Percentiles rank a stretch among this genome's conserved stretches.
Evolutionary conservation across 2,888 invertebrate genomes (phyloP).

Genomic region (Ceramica pisi): DNA sequence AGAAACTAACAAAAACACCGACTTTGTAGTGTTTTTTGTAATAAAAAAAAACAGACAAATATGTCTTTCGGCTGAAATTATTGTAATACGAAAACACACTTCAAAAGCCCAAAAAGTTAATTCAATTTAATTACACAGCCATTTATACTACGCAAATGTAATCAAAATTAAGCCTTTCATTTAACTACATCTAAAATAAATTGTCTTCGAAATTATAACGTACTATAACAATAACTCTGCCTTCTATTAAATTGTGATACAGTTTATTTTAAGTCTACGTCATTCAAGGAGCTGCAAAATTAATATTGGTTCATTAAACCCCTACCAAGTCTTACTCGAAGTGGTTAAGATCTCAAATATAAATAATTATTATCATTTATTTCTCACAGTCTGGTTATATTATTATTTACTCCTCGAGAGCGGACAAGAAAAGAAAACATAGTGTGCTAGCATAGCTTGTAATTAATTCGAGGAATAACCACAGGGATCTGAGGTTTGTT

Average conservation of each 20-base stretch:
- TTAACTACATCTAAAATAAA: slow-evolving; percentile 26
- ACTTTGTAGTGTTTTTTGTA: too few relatives aligned
- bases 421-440: not conserved
- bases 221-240: slow-evolving; percentile 45
- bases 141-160: slow-evolving; percentile 6
- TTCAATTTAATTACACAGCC: not conserved
- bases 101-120: not conserved
- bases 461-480: not conserved
- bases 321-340: slow-evolving; percentile 23
- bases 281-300: slow-evolving; percentile 44
- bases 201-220: slow-evolving; percentile 35
- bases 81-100: not conserved
- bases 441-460: not conserved
- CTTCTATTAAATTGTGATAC: slow-evolving; percentile 46
- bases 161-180: slow-evolving; percentile 34
- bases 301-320: slow-evolving; percentile 51
- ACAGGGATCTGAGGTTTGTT: not conserved
- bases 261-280: slow-evolving; percentile 50
- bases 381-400: slow-evolving; percentile 6
- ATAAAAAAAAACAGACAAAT: too few relatives aligned
- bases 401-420: slow-evolving; percentile 9
- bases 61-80: not conserved
- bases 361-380: slow-evolving; percentile 36
- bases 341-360: slow-evolving; percentile 28
- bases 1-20: too few relatives aligned